Percentiles rank a stretch among this genome's conserved stretches.
These are phyloP conservation scores for Hylomyscus alleni DNA, from an alignment of 2,797 vertebrate genomes.

Conservation along the genomic window DNA sequence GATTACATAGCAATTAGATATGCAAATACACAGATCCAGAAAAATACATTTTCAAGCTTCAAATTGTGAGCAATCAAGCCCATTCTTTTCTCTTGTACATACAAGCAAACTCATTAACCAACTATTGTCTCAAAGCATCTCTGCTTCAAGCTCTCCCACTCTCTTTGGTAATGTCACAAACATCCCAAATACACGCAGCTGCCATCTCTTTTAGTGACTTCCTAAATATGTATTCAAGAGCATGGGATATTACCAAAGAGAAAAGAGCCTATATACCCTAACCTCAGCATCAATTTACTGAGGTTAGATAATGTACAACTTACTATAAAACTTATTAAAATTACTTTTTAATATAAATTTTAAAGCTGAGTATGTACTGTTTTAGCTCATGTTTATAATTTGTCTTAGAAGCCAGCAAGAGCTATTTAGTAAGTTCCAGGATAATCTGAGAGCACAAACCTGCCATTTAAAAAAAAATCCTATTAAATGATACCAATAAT, in stretches of 20 bases:
- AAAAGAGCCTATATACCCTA: neutral
- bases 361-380: neutral
- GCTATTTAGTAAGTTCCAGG: neutral
- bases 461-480: neutral
- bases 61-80: slow-evolving; percentile 90
- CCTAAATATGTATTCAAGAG: neutral
- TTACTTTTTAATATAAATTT: slow-evolving; percentile 1
- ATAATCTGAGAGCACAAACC: neutral
- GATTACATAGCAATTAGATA: slow-evolving; percentile 92
- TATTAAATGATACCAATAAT: slow-evolving; percentile 22
- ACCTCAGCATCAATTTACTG: neutral
- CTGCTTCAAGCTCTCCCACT: slow-evolving; percentile 59
- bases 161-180: slow-evolving; percentile 28
- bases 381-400: neutral
- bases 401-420: neutral
- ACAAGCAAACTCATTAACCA: slow-evolving; percentile 88
- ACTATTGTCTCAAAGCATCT: slow-evolving; percentile 87
- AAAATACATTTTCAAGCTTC: slow-evolving; percentile 87
- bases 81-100: slow-evolving; percentile 87
- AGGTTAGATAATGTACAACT: neutral
- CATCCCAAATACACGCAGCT: slow-evolving; percentile 27
- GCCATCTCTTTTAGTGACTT: neutral
- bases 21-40: slow-evolving; percentile 88
- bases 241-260: neutral
- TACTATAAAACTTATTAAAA: neutral